Base-by-base conservation (phyloP, 2,797 vertebrate genomes). In the Hippopotamyrus pictus region DNA sequence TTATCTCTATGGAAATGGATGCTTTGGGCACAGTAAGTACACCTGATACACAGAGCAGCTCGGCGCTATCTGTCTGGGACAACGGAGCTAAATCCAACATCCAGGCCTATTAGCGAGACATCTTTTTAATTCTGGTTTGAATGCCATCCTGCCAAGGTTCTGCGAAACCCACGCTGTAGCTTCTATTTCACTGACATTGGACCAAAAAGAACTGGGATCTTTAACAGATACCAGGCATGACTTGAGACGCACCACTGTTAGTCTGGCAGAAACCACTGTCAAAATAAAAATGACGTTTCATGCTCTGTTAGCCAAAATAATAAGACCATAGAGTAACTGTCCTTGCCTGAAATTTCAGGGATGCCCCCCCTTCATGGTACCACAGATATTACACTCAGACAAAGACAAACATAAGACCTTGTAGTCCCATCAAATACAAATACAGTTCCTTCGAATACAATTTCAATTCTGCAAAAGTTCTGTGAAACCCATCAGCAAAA, bases 21-120 rank as follows among this genome's bases (percentile, higher is more conserved):
- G 33, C 90, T 85, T 22, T 3, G 87, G 88, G 48, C 92, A 50
- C 89, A 83, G 91, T 73, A 92, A 94, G 94, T 93, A 94, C 93
- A 91, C 86, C 53, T 91, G 94, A 95, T 92, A 90, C 76, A 89
- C 92, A 90, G 89, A 93, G 93, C 90, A 91, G 93, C 90, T 89
- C 87, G 33, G 88, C 87, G 89, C 92, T 94, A 95, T 95, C 92
- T 93, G 90, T 11, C 90, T 89, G 91, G 92, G 90, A 84, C 85
- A 89, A 89, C 89, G 5, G 22, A 44, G 90, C 91, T 92, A 91
- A 89, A 91, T 91, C 92, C 90, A 90, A 91, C 91, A 91, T 92
- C 89, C 89, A 89, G 41, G 46, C 19, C 37, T 46, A 19, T 44
- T 17, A 53, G 29, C 4, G 9, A 1, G 7, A 19, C 25, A 54